Evolutionary conservation across 2,888 invertebrate species (phyloP), one percentile per base, ranked within the genome.

Genomic region (Lypha dubia): DNA sequence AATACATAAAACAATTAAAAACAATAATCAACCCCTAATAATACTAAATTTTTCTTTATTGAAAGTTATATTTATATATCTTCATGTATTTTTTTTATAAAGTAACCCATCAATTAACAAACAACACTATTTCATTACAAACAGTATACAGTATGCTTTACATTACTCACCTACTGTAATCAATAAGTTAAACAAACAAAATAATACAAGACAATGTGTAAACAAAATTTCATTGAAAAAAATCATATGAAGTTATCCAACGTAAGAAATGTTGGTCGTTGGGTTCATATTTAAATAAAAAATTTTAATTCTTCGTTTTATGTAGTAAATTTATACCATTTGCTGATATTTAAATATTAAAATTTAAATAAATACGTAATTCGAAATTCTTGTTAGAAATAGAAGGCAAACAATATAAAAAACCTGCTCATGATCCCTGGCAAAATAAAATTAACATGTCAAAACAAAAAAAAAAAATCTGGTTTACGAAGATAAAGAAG

Each of bases 331-430:
- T 35, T 58, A 11, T 35, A 17, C 9, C 20, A 53, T 24, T 41
- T 38, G 22, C 22, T 68, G 44, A 8, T 32, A 35, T 60, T 71
- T 15, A 24, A 71, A 28, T 28, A 22, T 49, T 49, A n/a, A 46
- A 58, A 44, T 46, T 20, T 60, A 24, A 51, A n/a, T 17, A 62
- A 58, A 35, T 17, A 53, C n/a, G 28, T 41, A 63, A 41, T 51
- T 74, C 7, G 63, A 74, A 74, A 74, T 53, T 63, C 62, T 63
- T 28, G 20, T 20, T 20, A 51, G 22, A 74, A 24, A 9, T 56
- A 41, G 70, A 56, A 68, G 56, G 56, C 53, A 51, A 73, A 62
- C 35, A 35, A 56, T 56, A 28, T 24, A 49, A 28, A 44, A 63
- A 41, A 51, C 60, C 44, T 60, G 24, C 24, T 74, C 11, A 15